Base-by-base conservation (phyloP, 2,888 invertebrate species). In the Rhagonycha fulva region DNA sequence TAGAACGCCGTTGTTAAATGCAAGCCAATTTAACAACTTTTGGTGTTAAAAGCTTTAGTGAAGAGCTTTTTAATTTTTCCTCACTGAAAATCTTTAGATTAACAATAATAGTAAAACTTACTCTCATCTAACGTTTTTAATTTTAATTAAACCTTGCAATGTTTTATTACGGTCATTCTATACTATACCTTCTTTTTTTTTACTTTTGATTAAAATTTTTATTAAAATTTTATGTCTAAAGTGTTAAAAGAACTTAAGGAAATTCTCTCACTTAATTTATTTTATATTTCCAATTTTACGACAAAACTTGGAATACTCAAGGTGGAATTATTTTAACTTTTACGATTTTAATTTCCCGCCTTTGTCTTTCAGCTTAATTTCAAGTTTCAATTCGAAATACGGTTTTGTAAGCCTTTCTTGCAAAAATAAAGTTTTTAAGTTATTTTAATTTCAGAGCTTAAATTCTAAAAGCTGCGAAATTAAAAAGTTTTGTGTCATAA, bases 1-100 rank as follows among this genome's bases (percentile, higher is more conserved):
- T 71, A 62, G 30, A 71, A 71, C 32, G 30, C 32, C 23, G 71
- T 23, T 63, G 71, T 71, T 63, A 63, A 62, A 71, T 62, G 63
- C 28, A 23, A 71, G 71, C 71, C 62, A 71, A 63, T 71, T 14
- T 71, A 71, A 30, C 30, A 62, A 32, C 62, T 24, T 62, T 71
- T 63, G 62, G 63, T 63, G 70, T 70, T 70, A 26, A 70, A 24
- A 23, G 60, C 60, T 61, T 70, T 70, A 61, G 70, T 70, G 47
- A 47, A 47, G 47, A n/a, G n/a, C 47, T 47, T 47, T 47, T 47
- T n/a, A 47, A 47, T 47, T n/a, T 47, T n/a, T 47, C 7, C 9
- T 47, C 47, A 12, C 7, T 9, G n/a, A n/a, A 47, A 47, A 47
- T 47, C 47, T 47, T 47, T 47, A 7, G n/a, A 2, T 47, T n/a